Base-by-base conservation (phyloP, 2,888 invertebrate species). In the Pristionchus exspectatus region DNA sequence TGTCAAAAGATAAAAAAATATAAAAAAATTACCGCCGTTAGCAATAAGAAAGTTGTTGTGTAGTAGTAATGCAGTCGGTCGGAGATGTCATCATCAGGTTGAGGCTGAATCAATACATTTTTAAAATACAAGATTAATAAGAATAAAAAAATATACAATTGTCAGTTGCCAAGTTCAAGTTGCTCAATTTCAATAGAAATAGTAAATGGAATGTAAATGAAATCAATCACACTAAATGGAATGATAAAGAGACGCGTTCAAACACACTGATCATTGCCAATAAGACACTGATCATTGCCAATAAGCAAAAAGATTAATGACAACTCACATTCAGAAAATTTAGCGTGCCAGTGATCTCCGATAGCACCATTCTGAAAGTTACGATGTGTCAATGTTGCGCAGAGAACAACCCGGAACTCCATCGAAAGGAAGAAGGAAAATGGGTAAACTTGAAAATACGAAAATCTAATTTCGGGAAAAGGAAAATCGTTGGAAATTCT, bases 61-160 rank as follows among this genome's bases (percentile, higher is more conserved):
- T 96, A 96, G 89, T 96, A 95, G 91, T 96, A 96, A 93, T 95
- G 95, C 90, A 96, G 93, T 66, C 96, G 93, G 92, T 96, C 96
- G 85, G 93, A 92, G 59, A 95, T 94, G 90, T 95, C 95, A 89
- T 95, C 95, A 90, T 95, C 95, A 14, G 93, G 91, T 89, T 94
- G 93, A 21, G 93, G 93, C 90, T 93, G 92, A 33, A 74, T 16
- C 9, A 33, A 9, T 38, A 33, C 27, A 69, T 69, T 30, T 4
- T 69, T 30, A n/a, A n/a, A n/a, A n/a, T n/a, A n/a, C n/a, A n/a
- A n/a, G n/a, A n/a, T n/a, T n/a, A n/a, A n/a, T n/a, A n/a, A n/a
- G n/a, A n/a, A n/a, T 69, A 30, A 69, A n/a, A 27, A 69, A 7
- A 30, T 9, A n/a, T 14, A 69, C 7, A 7, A 24, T 63, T 63